Evolutionary conservation across 2,113 vertebrate species (phyloP).

Genomic region (Abramis brama): DNA sequence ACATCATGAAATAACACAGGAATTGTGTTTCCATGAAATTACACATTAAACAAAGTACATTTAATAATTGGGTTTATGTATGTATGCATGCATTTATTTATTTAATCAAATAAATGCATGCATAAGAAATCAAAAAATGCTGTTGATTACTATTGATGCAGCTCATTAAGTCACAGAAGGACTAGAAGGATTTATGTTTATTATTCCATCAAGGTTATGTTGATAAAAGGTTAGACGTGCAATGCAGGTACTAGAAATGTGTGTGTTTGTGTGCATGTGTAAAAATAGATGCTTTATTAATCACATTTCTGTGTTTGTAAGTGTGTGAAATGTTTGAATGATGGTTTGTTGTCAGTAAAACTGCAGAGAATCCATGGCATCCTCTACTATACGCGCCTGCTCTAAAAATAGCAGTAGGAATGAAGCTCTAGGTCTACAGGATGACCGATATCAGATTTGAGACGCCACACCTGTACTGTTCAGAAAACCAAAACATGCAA

Average conservation of each 20-base stretch:
- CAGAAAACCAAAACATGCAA: no score
- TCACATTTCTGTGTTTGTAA: background rate
- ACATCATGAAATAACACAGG: background rate
- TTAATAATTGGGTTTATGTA: background rate
- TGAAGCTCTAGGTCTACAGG: background rate
- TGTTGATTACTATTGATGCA: no score
- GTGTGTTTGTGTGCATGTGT: background rate
- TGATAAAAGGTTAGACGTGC: background rate
- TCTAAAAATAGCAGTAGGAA: constrained; percentile 47
- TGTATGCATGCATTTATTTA: background rate
- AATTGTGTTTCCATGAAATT: background rate
- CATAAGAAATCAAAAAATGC: background rate
- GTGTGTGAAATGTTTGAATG: background rate
- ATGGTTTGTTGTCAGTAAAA: background rate
- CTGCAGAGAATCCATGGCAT: constrained; percentile 21
- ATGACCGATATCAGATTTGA: background rate
- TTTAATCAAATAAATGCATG: no score
- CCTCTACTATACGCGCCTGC: background rate
- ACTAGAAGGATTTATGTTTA: background rate
- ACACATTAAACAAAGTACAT: background rate
- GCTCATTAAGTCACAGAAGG: no score
- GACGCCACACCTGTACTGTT: constrained; percentile 16
- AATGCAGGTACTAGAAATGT: background rate
- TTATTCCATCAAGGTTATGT: background rate
- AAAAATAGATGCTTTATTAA: background rate